A percentile compares a stretch with the other conserved stretches of the same genome.
Evolutionary conservation across 2,797 vertebrate genomes (phyloP).

Genomic region (Coilia nasus): DNA sequence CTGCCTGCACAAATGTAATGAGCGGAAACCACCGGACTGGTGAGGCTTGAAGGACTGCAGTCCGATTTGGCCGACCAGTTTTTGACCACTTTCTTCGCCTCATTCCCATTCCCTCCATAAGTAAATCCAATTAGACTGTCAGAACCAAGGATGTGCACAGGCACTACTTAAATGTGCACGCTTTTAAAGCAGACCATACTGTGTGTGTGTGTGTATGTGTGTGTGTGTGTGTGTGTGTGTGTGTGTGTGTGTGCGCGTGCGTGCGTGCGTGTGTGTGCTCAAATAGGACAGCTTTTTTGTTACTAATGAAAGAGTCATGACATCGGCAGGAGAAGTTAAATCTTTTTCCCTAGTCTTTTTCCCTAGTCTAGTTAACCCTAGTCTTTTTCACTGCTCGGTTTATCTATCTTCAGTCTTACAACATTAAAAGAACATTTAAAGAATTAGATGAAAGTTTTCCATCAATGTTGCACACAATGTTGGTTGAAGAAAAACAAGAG

Average conservation of each 20-base stretch:
- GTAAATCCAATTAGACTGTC: conserved; percentile 49
- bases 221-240: not conserved
- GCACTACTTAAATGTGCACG: not conserved
- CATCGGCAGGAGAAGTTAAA: not conserved
- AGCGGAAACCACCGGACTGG: conserved; percentile 47
- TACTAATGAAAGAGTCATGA: not conserved
- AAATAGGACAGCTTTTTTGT: not conserved
- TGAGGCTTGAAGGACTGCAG: conserved; percentile 48
- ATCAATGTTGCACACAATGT: not conserved
- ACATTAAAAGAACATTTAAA: not conserved
- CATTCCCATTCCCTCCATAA: conserved; percentile 35
- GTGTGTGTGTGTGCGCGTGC: not conserved
- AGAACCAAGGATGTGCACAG: not conserved
- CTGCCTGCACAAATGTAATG: conserved; percentile 43
- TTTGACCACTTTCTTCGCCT: conserved; percentile 36
- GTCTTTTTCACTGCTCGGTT: too few species aligned
- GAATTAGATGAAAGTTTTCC: too few species aligned
- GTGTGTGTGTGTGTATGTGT: too few species aligned
- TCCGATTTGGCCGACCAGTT: conserved; percentile 45
- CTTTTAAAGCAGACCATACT: not conserved
- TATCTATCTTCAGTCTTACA: not conserved
- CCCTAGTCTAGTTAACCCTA: not conserved
- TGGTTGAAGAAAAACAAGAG: not conserved
- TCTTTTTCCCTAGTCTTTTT: not conserved
- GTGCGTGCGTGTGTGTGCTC: not conserved